Evolutionary conservation across 1,140 invertebrate species (phyloP).

Genomic region (Anthonomus grandis): DNA sequence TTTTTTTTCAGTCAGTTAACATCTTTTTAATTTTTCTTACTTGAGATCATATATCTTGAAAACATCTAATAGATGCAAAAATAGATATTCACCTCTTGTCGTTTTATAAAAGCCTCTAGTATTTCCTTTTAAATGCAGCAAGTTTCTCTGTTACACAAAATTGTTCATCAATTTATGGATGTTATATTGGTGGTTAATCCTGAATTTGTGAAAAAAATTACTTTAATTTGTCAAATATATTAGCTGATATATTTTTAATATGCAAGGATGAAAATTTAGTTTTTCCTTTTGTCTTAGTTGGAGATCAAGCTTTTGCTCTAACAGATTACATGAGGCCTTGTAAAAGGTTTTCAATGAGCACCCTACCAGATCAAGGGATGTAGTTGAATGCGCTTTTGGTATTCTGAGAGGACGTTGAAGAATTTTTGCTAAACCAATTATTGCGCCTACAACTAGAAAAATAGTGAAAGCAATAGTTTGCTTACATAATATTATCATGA

Average conservation of each 20-base stretch:
- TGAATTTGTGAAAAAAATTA: constrained; percentile 18
- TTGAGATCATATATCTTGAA: constrained; percentile 5
- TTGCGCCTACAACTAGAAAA: not conserved
- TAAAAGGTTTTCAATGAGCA: constrained; percentile 16
- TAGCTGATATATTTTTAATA: constrained; percentile 10
- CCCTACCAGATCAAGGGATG: not conserved
- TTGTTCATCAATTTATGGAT: constrained; percentile 25
- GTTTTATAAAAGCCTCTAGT: constrained; percentile 11
- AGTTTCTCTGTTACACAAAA: constrained; percentile 23
- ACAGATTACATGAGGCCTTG: constrained; percentile 14
- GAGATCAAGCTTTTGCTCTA: constrained; percentile 10
- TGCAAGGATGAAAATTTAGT: not conserved
- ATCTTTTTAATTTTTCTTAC: constrained; percentile 17
- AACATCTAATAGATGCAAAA: constrained; percentile 16
- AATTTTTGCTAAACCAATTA: constrained; percentile 10
- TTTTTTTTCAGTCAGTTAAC: constrained; percentile 22
- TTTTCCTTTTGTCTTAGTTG: too few relatives aligned
- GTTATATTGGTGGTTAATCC: constrained; percentile 15
- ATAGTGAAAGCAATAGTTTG: not conserved
- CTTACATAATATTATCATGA: constrained; percentile 5
- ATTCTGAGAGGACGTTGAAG: not conserved
- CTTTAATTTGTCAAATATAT: constrained; percentile 19
- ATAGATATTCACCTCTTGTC: constrained; percentile 24
- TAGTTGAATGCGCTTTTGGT: constrained; percentile 1
- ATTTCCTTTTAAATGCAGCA: constrained; percentile 18